phyloP scores from a whole-genome alignment of 2,113 vertebrate species.

The Erythrolamprus reginae region DNA sequence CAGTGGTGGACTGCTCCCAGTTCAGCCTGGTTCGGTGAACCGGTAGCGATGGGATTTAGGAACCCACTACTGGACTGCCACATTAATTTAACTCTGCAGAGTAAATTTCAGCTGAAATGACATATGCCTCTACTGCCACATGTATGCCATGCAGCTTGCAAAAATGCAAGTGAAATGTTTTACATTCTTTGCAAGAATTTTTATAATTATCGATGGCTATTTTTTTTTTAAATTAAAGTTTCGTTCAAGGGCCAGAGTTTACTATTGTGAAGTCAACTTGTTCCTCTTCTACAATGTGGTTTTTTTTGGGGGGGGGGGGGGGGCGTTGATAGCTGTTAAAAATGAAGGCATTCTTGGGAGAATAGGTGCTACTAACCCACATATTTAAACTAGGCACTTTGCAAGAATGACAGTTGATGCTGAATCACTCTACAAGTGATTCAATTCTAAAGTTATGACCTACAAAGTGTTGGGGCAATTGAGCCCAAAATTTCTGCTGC shows the following conservation, averaged over 20 bases:
- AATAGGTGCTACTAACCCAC: conserved; percentile 57
- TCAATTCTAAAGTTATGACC: neutral
- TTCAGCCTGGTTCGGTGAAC: too few species aligned
- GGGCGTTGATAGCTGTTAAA: conserved; percentile 59
- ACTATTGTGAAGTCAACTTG: conserved; percentile 61
- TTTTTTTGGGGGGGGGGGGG: too few species aligned
- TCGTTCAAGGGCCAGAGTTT: conserved; percentile 64
- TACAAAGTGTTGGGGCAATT: too few species aligned
- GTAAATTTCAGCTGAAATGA: conserved; percentile 35
- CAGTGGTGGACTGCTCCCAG: too few species aligned
- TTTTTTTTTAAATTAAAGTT: conserved; percentile 44
- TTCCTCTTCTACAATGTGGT: conserved; percentile 42
- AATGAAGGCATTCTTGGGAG: conserved; percentile 53
- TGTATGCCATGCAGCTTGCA: conserved; percentile 65
- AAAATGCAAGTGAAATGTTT: conserved; percentile 67
- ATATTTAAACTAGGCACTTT: conserved; percentile 53
- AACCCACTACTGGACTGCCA: neutral
- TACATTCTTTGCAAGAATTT: conserved; percentile 71
- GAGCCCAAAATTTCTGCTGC: neutral
- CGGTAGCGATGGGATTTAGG: too few species aligned
- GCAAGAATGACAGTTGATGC: conserved; percentile 50
- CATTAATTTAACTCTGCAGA: conserved; percentile 32
- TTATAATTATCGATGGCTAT: conserved; percentile 60
- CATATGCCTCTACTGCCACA: conserved; percentile 61
- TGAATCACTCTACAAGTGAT: conserved; percentile 33